Evolutionary conservation across 2,113 vertebrate genomes (phyloP).

Genomic region (Calyptommatus sinebrachiatus): DNA sequence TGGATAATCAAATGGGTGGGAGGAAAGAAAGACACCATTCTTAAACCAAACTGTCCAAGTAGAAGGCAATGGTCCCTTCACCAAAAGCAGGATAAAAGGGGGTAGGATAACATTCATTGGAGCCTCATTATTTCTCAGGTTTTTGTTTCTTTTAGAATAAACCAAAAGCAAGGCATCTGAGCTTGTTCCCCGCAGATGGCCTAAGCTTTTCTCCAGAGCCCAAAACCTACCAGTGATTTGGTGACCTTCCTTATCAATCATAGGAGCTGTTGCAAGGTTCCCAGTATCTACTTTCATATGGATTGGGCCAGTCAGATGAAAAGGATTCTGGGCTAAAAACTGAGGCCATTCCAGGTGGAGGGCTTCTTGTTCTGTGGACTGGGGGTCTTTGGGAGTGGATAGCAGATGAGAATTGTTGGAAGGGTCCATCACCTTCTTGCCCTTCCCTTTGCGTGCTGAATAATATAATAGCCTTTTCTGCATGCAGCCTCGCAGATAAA

Average conservation of each 20-base stretch:
- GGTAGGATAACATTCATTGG: neutral
- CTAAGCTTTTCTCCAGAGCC: neutral
- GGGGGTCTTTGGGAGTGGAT: fast-evolving
- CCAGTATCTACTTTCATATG: too few relatives aligned
- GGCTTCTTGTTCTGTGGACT: too few relatives aligned
- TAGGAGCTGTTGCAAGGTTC: neutral
- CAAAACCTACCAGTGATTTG: neutral
- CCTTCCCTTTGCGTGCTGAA: neutral
- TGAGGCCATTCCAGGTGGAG: too few relatives aligned
- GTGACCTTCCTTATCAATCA: neutral
- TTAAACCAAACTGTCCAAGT: too few relatives aligned
- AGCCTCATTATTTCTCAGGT: neutral
- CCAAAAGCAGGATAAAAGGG: too few relatives aligned
- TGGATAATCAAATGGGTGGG: too few relatives aligned
- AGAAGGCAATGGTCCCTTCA: too few relatives aligned
- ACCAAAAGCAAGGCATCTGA: neutral
- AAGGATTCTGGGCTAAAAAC: neutral
- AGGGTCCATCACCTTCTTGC: fast-evolving
- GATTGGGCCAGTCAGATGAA: neutral
- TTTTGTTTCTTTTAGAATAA: neutral
- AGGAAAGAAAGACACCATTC: too few relatives aligned
- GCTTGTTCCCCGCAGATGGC: neutral
- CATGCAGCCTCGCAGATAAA: neutral
- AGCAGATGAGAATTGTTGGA: neutral
- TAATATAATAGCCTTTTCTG: neutral